Percentiles rank a stretch among this genome's conserved stretches.
phyloP scores from a whole-genome alignment of 1,140 invertebrate genomes.

The Trichomalopsis sarcophagae region DNA sequence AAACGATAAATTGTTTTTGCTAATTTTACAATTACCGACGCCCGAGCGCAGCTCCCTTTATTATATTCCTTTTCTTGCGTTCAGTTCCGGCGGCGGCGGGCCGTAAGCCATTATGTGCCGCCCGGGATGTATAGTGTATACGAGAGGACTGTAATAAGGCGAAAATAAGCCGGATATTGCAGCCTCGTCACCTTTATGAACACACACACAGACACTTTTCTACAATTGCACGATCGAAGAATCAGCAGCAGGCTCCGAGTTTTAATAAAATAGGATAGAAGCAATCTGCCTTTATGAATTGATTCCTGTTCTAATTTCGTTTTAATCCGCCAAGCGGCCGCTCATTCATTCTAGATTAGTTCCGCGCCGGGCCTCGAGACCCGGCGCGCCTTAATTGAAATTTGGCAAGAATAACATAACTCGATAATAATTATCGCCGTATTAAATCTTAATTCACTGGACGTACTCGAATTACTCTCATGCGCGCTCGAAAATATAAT shows the following conservation, averaged over 20 bases:
- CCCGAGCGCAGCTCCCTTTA: slow-evolving; percentile 36
- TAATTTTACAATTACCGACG: slow-evolving; percentile 67
- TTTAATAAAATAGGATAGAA: too few relatives aligned
- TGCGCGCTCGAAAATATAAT: neutral
- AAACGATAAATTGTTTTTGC: slow-evolving; percentile 70
- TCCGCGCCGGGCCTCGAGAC: neutral
- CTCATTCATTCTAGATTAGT: neutral
- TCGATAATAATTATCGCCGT: neutral
- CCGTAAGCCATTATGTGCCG: neutral
- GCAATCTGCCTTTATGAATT: too few relatives aligned
- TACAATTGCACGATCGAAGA: too few relatives aligned
- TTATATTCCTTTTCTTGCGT: slow-evolving; percentile 11
- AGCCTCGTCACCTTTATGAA: slow-evolving; percentile 40
- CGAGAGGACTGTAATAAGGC: neutral
- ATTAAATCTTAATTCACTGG: neutral
- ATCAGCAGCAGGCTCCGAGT: too few relatives aligned
- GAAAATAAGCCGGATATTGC: slow-evolving; percentile 39
- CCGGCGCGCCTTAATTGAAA: neutral
- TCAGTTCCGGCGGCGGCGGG: neutral
- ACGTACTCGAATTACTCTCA: neutral
- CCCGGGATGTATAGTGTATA: neutral
- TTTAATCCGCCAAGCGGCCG: neutral
- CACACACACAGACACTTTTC: neutral
- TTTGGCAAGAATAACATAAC: neutral
- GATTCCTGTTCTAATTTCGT: slow-evolving; percentile 16